Evolutionary conservation across 2,797 vertebrate genomes (phyloP).

Genomic region (Linurgus olivaceus): DNA sequence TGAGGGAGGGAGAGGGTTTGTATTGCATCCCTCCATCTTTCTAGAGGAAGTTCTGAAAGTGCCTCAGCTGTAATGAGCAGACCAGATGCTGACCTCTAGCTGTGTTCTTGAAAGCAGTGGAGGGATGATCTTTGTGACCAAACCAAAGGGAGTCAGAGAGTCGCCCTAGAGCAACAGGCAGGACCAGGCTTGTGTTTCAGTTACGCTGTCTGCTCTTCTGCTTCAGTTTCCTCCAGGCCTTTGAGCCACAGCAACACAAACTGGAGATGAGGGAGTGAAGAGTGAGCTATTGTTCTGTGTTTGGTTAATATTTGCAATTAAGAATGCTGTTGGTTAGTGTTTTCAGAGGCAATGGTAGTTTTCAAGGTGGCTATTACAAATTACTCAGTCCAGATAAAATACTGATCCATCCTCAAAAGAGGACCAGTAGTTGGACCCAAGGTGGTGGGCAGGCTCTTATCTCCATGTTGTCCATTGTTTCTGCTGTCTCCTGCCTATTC

Average conservation of each 20-base stretch:
- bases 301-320: background rate
- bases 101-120: background rate
- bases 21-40: fast-evolving
- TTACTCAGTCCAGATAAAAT: background rate
- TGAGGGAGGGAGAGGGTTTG: background rate
- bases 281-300: background rate
- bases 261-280: background rate
- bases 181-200: background rate
- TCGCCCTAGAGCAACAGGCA: background rate
- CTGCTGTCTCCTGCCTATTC: background rate
- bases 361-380: background rate
- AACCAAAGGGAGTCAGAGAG: background rate
- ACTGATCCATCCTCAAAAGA: fast-evolving
- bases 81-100: background rate
- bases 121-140: background rate
- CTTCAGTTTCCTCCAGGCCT: background rate
- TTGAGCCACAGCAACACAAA: background rate
- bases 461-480: background rate
- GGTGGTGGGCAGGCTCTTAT: background rate
- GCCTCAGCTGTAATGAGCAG: background rate
- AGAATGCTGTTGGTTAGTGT: background rate
- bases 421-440: background rate
- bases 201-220: background rate
- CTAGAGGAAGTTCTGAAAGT: background rate
- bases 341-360: background rate